Percentiles rank a stretch among this genome's conserved stretches.
phyloP scores from a whole-genome alignment of 2,797 vertebrate genomes.

The Manis javanica region DNA sequence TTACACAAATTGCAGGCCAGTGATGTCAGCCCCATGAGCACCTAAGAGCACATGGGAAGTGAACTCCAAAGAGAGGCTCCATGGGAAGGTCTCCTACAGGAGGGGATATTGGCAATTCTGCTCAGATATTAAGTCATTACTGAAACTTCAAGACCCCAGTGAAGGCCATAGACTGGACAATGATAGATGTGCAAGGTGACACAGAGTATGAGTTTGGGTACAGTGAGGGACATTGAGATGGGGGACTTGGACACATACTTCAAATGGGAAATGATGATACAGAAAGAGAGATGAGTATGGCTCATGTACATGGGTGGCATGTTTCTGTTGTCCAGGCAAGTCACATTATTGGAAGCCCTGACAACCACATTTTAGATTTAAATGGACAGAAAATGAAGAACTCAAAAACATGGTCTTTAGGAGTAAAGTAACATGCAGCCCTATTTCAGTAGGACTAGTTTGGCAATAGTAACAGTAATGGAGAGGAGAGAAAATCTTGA shows the following conservation, averaged over 20 bases:
- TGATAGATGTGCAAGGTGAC: not conserved
- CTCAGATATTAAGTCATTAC: not conserved
- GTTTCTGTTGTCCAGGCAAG: not conserved
- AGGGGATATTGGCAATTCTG: not conserved
- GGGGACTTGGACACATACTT: fast-evolving
- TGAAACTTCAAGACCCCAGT: not conserved
- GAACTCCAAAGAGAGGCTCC: not conserved
- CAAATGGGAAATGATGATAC: not conserved
- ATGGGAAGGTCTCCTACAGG: not conserved
- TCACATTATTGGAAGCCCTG: not conserved
- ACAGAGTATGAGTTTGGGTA: not conserved
- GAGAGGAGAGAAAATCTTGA: not conserved
- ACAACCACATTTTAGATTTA: not conserved
- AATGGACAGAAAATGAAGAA: not conserved
- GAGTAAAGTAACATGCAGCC: not conserved
- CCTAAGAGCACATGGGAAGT: not conserved
- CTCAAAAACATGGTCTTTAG: not conserved
- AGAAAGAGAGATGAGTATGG: not conserved
- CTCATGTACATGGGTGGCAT: not conserved
- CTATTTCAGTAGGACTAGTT: not conserved
- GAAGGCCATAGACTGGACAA: not conserved
- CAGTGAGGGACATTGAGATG: not conserved
- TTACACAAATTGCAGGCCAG: not conserved
- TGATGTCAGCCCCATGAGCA: not conserved
- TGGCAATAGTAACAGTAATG: not conserved